These are phyloP conservation scores for Grallaria varia DNA, from an alignment of 2,113 vertebrate genomes.

Conservation along the genomic window DNA sequence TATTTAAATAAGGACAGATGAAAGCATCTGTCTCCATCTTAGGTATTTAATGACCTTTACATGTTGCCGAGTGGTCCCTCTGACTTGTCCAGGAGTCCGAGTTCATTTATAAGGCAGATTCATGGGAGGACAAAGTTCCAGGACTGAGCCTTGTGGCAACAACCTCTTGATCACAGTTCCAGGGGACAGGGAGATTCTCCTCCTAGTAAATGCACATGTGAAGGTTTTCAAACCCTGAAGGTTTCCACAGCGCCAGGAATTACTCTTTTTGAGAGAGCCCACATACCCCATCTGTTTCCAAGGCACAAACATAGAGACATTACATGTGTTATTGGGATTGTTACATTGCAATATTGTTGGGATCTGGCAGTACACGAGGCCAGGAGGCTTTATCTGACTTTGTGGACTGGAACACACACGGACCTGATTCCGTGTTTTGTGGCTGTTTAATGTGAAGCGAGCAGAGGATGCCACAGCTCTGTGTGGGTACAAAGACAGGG, in stretches of 20 bases:
- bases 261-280: background rate
- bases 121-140: background rate
- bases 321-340: background rate
- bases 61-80: background rate
- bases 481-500: background rate
- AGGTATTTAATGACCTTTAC: background rate
- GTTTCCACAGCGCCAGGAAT: background rate
- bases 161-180: background rate
- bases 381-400: background rate
- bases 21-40: background rate
- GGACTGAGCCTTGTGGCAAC: background rate
- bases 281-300: background rate
- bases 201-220: background rate
- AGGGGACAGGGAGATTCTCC: background rate
- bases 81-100: background rate
- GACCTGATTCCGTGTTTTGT: background rate
- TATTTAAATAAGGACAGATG: background rate
- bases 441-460: background rate
- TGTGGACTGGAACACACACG: background rate
- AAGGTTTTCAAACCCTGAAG: background rate
- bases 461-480: background rate
- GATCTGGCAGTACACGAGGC: background rate
- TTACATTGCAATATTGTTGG: background rate
- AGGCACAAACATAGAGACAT: background rate
- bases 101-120: background rate